Conservation (phyloP, 92 coral and sea anemone genomes). For the Meandrina meandrites region DNA sequence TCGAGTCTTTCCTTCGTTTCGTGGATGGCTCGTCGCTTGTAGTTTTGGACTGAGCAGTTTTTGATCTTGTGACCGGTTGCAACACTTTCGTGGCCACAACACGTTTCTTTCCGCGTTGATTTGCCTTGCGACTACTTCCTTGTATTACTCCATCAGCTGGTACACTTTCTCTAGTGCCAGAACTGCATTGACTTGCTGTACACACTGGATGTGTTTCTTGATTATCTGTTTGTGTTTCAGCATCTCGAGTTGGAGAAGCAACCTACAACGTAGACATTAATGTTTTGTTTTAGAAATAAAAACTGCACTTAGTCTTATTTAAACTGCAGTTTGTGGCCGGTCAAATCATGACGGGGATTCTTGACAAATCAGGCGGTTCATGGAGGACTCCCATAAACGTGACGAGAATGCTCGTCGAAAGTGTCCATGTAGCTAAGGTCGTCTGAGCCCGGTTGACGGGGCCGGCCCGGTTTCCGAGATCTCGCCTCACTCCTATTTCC, state of each 20-base stretch:
- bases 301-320: background rate
- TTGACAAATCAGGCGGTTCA: too few relatives aligned
- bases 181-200: background rate
- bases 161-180: background rate
- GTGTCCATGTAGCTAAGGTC: too few relatives aligned
- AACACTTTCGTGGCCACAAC: slow-evolving; percentile 1
- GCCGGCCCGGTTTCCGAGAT: too few relatives aligned
- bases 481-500: too few relatives aligned
- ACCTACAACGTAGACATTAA: background rate
- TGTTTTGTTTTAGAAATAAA: background rate
- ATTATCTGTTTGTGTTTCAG: slow-evolving; percentile 19
- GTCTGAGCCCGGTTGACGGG: too few relatives aligned
- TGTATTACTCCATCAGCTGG: background rate
- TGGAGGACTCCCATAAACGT: too few relatives aligned
- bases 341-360: too few relatives aligned
- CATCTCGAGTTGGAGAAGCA: slow-evolving; percentile 4
- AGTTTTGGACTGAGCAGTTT: background rate
- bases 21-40: background rate
- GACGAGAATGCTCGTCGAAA: too few relatives aligned
- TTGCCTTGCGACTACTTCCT: background rate
- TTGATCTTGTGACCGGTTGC: background rate
- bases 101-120: slow-evolving; percentile 2
- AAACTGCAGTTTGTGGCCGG: too few relatives aligned
- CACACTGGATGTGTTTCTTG: background rate
- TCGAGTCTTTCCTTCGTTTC: background rate